These are phyloP conservation scores for Lineus longissimus DNA, from an alignment of 1,140 invertebrate genomes.

Conservation along the genomic window DNA sequence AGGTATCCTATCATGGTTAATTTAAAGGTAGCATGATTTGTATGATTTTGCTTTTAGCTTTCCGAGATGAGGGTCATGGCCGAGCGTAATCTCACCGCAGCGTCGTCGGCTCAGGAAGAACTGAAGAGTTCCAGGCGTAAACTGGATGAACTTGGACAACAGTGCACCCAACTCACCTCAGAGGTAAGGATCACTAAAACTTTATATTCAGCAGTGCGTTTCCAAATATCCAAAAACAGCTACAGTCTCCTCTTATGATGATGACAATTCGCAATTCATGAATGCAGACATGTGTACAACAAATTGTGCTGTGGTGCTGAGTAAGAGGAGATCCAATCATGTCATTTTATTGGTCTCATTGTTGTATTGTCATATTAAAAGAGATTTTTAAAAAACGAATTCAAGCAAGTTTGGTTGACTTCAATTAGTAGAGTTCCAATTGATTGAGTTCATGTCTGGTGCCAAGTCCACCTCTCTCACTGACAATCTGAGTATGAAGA, in stretches of 20 bases:
- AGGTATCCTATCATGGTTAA: no score
- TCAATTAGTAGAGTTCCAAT: no score
- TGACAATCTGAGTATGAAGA: no score
- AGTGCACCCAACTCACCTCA: slow-evolving; percentile 66
- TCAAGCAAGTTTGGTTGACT: no score
- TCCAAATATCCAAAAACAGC: no score
- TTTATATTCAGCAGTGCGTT: neutral
- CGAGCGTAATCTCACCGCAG: slow-evolving; percentile 55
- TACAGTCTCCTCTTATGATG: neutral
- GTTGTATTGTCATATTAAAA: no score
- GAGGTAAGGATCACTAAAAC: slow-evolving; percentile 28
- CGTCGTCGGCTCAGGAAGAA: slow-evolving; percentile 69
- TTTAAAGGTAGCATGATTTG: neutral
- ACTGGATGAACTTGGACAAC: slow-evolving; percentile 69
- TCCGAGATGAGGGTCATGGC: slow-evolving; percentile 34
- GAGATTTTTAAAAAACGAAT: no score
- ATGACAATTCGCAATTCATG: neutral
- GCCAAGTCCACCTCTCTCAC: no score
- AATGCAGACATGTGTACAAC: neutral
- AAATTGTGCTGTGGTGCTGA: no score
- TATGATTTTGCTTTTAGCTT: slow-evolving; percentile 28
- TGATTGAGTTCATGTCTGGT: no score
- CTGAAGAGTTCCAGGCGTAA: slow-evolving; percentile 67
- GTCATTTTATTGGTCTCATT: no score
- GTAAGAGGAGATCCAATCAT: no score